Evolutionary conservation across 53 echinoderm and acorn worm species (phyloP), one percentile per base, ranked within the genome.

Genomic region (Echinometra lucunter): DNA sequence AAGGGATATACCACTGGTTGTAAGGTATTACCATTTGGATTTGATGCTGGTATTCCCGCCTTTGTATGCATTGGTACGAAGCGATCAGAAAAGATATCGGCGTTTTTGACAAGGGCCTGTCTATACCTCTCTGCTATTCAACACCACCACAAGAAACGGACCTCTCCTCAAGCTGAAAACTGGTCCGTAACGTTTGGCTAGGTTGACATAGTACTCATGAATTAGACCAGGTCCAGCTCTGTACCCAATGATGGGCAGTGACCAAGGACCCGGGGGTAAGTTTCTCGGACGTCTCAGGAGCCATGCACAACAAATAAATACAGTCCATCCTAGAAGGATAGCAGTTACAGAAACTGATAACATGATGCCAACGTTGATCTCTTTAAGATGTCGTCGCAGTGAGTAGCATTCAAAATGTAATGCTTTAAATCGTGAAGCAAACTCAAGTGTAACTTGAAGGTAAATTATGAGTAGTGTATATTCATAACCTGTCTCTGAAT

Each of bases 21-120:
- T n/a, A n/a, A n/a, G n/a, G n/a, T n/a, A n/a, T 45, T 49, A 85
- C 85, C 85, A 30, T 85, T 27, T 37, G 85, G 13, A 15, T 85
- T 85, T 45, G 85, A 47, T 28, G 45, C 18, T 30, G 85, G 85
- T 28, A 85, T 49, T n/a, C 85, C 49, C 15, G 25, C 4, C 30
- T 85, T 15, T 12, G 30, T n/a, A 49, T 49, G 85, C 49, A 30
- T n/a, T n/a, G 85, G 85, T 49, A 15, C 30, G 30, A 56, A 93
- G 15, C 95, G 92, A 66, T 89, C 93, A 27, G 95, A 93, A 89
- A 95, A 89, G 6, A 89, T 34, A 15, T 88, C 93, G 15, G 88
- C 93, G 63, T 95, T 45, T 38, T 88, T 88, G 30, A 95, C 89
- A 28, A 95, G 74, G 28, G 95, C 95, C 45, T 95, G 93, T 60